Evolutionary conservation across 2,797 vertebrate species (phyloP).

Genomic region (Distichodus sexfasciatus): DNA sequence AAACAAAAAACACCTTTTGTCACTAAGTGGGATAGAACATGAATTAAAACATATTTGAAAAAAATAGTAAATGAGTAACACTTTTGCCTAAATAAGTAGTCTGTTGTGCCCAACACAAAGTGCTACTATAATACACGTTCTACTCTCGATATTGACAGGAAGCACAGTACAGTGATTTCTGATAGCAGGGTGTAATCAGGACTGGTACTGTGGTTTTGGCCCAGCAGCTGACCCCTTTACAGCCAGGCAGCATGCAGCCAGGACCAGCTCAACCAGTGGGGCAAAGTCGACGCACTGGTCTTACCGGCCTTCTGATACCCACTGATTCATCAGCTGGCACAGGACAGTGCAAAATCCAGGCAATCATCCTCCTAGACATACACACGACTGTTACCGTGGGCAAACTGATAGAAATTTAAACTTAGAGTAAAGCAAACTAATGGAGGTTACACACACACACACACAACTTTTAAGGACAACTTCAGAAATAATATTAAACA

Average conservation of each 20-base stretch:
- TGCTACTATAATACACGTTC: neutral
- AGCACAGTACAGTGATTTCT: neutral
- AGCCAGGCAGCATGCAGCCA: slow-evolving; percentile 38
- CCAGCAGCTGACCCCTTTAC: slow-evolving; percentile 16
- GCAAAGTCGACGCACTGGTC: slow-evolving; percentile 43
- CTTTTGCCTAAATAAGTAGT: no score
- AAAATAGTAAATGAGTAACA: no score
- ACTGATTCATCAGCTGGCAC: slow-evolving; percentile 81
- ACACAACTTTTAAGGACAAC: neutral
- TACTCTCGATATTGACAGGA: neutral
- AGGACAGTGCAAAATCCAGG: slow-evolving; percentile 90
- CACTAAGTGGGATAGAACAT: no score
- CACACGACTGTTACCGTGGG: slow-evolving; percentile 40
- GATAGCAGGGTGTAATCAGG: slow-evolving; percentile 20
- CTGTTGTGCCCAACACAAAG: no score
- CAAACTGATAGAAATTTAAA: slow-evolving; percentile 5
- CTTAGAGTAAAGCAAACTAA: no score
- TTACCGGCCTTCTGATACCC: slow-evolving; percentile 76
- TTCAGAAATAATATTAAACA: no score
- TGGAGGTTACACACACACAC: no score
- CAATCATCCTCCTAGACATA: slow-evolving; percentile 82
- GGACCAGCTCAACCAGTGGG: neutral
- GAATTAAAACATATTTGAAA: no score
- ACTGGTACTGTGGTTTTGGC: slow-evolving; percentile 12
- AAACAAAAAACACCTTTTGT: no score